phyloP scores from a whole-genome alignment of 2,888 invertebrate species.

The Molanna angustata region DNA sequence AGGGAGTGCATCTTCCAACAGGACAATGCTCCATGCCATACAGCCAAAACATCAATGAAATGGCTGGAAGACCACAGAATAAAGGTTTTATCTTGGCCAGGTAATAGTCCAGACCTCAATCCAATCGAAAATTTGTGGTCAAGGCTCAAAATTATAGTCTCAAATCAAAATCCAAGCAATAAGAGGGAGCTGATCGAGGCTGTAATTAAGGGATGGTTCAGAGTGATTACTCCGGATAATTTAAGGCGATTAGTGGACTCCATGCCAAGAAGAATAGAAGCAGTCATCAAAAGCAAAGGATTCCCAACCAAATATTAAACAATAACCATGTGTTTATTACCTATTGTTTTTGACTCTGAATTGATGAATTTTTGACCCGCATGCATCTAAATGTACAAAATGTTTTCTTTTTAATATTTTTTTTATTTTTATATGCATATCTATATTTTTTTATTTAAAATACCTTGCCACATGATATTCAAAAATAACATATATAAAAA shows the following conservation, averaged over 20 bases:
- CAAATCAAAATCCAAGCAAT: constrained; percentile 1
- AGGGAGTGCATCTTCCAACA: not conserved
- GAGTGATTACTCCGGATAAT: not conserved
- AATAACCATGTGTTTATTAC: too few relatives aligned
- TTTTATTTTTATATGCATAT: too few relatives aligned
- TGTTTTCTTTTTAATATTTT: too few relatives aligned
- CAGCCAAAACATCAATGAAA: too few relatives aligned
- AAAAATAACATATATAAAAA: too few relatives aligned
- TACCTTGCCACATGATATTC: too few relatives aligned
- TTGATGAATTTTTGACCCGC: too few relatives aligned
- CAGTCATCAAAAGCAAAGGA: constrained; percentile 6
- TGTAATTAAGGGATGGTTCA: not conserved
- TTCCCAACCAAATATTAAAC: constrained; percentile 4
- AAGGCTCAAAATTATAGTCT: constrained; percentile 20
- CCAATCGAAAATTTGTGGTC: constrained; percentile 34
- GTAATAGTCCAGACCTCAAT: constrained; percentile 33
- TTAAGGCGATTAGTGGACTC: too few relatives aligned
- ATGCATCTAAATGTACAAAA: too few relatives aligned
- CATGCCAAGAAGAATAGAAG: too few relatives aligned
- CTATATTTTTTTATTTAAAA: too few relatives aligned
- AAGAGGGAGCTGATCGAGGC: constrained; percentile 1
- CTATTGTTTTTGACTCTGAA: too few relatives aligned
- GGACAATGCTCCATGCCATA: constrained; percentile 1
- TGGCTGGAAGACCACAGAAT: constrained; percentile 12
- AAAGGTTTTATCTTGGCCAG: constrained; percentile 25